Evolutionary conservation across 1,140 invertebrate species (phyloP), one percentile per base, ranked within the genome.

Genomic region (Apolygus lucorum): DNA sequence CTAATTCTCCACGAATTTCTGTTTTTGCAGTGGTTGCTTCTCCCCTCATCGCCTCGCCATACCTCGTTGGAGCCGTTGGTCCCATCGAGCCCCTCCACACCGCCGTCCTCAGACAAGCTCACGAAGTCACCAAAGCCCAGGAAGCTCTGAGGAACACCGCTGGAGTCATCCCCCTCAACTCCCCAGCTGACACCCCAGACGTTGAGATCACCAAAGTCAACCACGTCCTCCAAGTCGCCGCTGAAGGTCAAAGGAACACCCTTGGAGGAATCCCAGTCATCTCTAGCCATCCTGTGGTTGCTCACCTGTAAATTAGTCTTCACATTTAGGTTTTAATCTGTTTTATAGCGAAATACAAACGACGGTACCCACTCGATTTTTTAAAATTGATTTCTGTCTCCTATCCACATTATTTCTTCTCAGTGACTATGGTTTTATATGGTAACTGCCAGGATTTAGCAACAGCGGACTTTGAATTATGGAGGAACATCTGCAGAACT

Each of bases 161-260:
- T 13, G 64, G 64, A 21, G 28, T 34, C 28, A 29, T 66, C 28
- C 64, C 64, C 1, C 8, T 34, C 28, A 29, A 34, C 27, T 66
- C 64, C 2, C 64, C 64, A 14, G 64, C 64, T n/a, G 64, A 66
- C 64, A 34, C 64, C n/a, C 64, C 64, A 13, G 64, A 66, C 24
- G 64, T 66, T 24, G 64, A 28, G 17, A 34, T 34, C 27, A 34
- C 28, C 64, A 66, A 66, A 34, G 27, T 29, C 26, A 28, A 29
- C 28, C 64, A 66, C 64, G 27, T 66, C 64, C 27, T 29, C 28
- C 64, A 66, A 66, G 27, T 29, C 14, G 64, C 28, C n/a, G 27
- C 27, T 34, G 64, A 66, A 66, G 64, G 27, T 13, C 27, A 29
- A 17, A 66, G 64, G 26, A 66, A 66, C 28, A 66, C 64, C 24